A percentile compares a stretch with the other conserved stretches of the same genome.
These are phyloP conservation scores for Eurosta solidaginis DNA, from an alignment of 1,140 invertebrate species.

Conservation along the genomic window DNA sequence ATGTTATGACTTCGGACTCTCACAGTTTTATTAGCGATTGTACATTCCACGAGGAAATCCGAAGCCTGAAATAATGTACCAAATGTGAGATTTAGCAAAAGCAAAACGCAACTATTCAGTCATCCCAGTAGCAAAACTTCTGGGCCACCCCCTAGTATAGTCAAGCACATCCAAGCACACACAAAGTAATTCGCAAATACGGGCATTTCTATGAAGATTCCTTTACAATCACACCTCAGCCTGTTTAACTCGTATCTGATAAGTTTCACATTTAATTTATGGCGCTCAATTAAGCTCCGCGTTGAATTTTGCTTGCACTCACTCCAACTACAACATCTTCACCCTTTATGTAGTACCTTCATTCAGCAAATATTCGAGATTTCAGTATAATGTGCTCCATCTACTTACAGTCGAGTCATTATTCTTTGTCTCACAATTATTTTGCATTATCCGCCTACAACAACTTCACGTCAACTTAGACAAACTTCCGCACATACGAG, in stretches of 20 bases:
- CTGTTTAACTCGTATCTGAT: conserved; percentile 18
- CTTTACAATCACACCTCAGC: neutral
- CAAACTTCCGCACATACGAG: neutral
- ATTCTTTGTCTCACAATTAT: conserved; percentile 26
- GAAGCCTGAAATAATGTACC: too few species aligned
- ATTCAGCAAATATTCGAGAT: conserved; percentile 22
- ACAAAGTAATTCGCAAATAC: neutral
- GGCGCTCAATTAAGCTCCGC: conserved; percentile 34
- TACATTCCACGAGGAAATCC: too few species aligned
- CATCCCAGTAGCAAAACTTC: too few species aligned
- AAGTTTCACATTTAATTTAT: conserved; percentile 36
- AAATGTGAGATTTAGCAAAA: too few species aligned
- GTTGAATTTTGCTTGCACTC: conserved; percentile 3
- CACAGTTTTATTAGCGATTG: too few species aligned
- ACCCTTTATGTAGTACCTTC: neutral
- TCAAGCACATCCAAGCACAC: too few species aligned
- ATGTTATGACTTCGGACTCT: too few species aligned
- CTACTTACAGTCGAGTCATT: neutral
- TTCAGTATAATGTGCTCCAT: conserved; percentile 1
- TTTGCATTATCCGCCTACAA: conserved; percentile 24
- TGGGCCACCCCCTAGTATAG: too few species aligned
- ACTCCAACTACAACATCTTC: neutral
- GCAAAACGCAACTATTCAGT: too few species aligned
- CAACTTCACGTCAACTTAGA: neutral
- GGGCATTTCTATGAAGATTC: neutral